phyloP scores from a whole-genome alignment of 1,140 invertebrate genomes.

The Tetranychus urticae region DNA sequence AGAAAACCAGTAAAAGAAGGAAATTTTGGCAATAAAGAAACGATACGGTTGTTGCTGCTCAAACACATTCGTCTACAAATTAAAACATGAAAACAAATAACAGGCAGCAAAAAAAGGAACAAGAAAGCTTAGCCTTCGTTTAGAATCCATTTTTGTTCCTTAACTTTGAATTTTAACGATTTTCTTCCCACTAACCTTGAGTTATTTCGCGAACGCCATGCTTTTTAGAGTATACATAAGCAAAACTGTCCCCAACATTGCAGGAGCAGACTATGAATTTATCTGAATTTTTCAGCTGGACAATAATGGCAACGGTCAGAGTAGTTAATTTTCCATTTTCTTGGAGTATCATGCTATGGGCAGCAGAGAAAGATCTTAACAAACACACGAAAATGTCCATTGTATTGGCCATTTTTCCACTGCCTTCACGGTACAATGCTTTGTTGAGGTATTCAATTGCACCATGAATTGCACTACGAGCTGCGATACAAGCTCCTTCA shows the following conservation, averaged over 20 bases:
- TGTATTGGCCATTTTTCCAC: slow-evolving; percentile 20
- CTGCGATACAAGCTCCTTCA: slow-evolving; percentile 61
- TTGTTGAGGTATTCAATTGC: slow-evolving; percentile 61
- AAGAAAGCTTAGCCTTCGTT: too few relatives aligned
- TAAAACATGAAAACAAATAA: too few relatives aligned
- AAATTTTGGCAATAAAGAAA: too few relatives aligned
- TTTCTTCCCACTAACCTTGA: slow-evolving; percentile 24
- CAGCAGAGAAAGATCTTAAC: slow-evolving; percentile 57
- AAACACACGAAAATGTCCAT: slow-evolving; percentile 51
- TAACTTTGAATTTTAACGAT: too few relatives aligned
- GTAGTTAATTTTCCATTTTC: slow-evolving; percentile 67
- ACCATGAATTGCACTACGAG: slow-evolving; percentile 61
- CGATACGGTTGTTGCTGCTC: too few relatives aligned
- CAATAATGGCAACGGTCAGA: slow-evolving; percentile 42
- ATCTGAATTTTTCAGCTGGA: slow-evolving; percentile 30
- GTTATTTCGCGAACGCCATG: slow-evolving; percentile 46
- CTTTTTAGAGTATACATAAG: slow-evolving; percentile 57
- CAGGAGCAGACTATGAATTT: slow-evolving; percentile 61
- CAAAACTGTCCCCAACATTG: slow-evolving; percentile 71
- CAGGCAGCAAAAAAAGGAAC: too few relatives aligned
- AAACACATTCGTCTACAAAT: too few relatives aligned
- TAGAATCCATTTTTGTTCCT: too few relatives aligned
- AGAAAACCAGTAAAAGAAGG: too few relatives aligned
- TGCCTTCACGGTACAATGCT: slow-evolving; percentile 32
- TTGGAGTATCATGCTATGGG: slow-evolving; percentile 61